Base-by-base conservation (phyloP, 2,113 vertebrate genomes). In the Sturnus vulgaris region DNA sequence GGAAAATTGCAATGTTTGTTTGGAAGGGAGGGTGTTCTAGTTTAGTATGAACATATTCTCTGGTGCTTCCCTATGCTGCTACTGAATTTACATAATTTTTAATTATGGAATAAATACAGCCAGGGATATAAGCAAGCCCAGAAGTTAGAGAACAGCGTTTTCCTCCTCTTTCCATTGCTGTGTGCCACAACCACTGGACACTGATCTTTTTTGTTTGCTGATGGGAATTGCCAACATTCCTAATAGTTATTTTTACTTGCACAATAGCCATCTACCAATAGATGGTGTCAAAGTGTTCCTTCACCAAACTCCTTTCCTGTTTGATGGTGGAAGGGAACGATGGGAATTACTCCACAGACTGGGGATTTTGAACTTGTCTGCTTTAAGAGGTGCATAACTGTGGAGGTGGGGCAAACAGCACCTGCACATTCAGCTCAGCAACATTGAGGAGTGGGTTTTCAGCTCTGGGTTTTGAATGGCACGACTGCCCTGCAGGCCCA, bases 401-500 rank as follows among this genome's bases (percentile, higher is more conserved):
- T 46, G 25, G 24, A 46, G 17, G 33, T 40, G 11, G 3, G 9
- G 2, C 13, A 69, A 89, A 53, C 11, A 76, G 7, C 33, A 55
- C 3, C 31, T 71, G 20, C 52, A 50, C 5, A 11, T 57, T 65
- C 47, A 73, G 47, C 39, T 15, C 52, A 66, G 28, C 12, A 85
- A 23, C 24, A 31, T 3, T 44, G 83, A 69, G 59, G 42, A 56
- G 31, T 52, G n/a, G 6, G 16, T 28, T 82, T 92, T 61, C 31
- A 88, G 24, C 28, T 72, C 50, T n/a, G 15, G 9, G 15, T 47
- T 94, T 86, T 80, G 56, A 75, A 77, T 33, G 37, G 49, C 50
- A 44, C 0, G 0, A 46, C 23, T 64, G 3, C 3, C 18, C 46
- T 69, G 24, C 11, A 40, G 37, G 23, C 10, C 15, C 30, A 68